These are phyloP conservation scores for Perodicticus potto DNA, from an alignment of 2,797 vertebrate genomes.

Conservation along the genomic window DNA sequence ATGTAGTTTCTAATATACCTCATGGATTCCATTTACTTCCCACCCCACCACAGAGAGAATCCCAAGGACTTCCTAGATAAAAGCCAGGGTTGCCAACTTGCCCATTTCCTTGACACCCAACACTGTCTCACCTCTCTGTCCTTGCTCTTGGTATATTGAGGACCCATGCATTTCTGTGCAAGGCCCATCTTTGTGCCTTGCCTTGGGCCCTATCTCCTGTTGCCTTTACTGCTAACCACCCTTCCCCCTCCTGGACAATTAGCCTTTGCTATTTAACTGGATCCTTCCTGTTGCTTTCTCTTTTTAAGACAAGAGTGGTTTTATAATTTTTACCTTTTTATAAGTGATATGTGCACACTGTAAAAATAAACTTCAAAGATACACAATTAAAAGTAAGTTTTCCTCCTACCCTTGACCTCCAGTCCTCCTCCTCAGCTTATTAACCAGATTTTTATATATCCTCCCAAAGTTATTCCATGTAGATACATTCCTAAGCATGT, in stretches of 20 bases:
- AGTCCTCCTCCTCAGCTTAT: not conserved
- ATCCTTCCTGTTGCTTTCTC: not conserved
- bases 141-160: not conserved
- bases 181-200: too few relatives aligned
- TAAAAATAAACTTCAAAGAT: not conserved
- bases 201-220: not conserved
- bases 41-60: not conserved
- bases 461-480: not conserved
- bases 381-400: not conserved
- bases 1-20: not conserved
- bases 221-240: not conserved
- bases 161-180: not conserved
- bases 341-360: not conserved
- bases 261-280: not conserved
- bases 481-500: not conserved
- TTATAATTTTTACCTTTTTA: not conserved
- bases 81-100: not conserved
- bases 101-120: not conserved
- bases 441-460: not conserved
- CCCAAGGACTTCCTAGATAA: not conserved
- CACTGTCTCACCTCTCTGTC: not conserved
- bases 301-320: not conserved
- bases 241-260: not conserved
- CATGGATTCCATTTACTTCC: not conserved
- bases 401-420: not conserved